A percentile compares a stretch with the other conserved stretches of the same genome.
phyloP scores from a whole-genome alignment of 1,140 invertebrate genomes.

The Anastrepha ludens region DNA sequence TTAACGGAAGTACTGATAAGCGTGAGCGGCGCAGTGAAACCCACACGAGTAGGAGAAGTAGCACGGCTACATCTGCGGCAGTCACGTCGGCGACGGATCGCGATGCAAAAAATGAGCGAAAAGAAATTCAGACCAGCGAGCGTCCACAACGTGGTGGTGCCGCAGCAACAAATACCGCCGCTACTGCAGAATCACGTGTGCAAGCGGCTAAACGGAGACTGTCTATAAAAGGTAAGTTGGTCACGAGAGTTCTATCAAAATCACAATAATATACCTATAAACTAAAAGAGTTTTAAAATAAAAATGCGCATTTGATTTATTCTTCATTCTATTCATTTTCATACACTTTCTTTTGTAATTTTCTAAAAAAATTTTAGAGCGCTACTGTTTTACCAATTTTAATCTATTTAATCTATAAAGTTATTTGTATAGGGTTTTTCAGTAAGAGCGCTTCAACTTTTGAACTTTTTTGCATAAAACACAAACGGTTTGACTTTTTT shows the following conservation, averaged over 20 bases:
- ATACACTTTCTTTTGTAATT: too few relatives aligned
- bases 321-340: too few relatives aligned
- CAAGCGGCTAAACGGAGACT: constrained; percentile 54
- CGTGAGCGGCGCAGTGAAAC: constrained; percentile 12
- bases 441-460: too few relatives aligned
- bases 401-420: too few relatives aligned
- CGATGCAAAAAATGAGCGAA: constrained; percentile 15
- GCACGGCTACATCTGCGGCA: not conserved
- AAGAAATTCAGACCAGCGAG: not conserved
- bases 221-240: constrained; percentile 54
- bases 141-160: not conserved
- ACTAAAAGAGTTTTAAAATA: not conserved
- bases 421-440: too few relatives aligned
- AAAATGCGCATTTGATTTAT: not conserved
- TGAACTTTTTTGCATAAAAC: too few relatives aligned
- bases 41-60: not conserved
- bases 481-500: too few relatives aligned
- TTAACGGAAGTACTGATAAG: not conserved
- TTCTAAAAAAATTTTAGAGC: too few relatives aligned
- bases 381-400: too few relatives aligned
- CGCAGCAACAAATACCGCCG: not conserved
- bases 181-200: not conserved
- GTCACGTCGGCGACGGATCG: not conserved
- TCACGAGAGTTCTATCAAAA: not conserved
- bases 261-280: too few relatives aligned